Conservation (phyloP, 2,113 vertebrate genomes). For the Lathamus discolor region DNA sequence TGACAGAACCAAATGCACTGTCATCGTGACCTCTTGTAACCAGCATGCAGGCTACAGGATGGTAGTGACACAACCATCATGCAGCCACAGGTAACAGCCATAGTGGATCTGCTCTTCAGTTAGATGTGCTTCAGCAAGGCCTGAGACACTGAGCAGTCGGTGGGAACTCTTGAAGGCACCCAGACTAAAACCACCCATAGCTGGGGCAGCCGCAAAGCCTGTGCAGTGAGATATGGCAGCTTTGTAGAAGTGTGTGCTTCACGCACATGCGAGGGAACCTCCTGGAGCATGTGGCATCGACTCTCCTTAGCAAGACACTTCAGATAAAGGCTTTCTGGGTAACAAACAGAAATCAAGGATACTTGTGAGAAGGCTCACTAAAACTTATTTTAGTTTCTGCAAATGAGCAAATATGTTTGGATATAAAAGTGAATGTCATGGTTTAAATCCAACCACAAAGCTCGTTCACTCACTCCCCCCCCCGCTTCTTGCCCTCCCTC, state of each 20-base stretch:
- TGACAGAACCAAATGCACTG: background rate
- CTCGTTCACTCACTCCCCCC: no score
- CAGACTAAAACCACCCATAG: background rate
- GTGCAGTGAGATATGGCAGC: rapidly evolving
- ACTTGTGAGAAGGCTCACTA: background rate
- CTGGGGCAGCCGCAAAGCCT: rapidly evolving
- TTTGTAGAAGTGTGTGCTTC: background rate
- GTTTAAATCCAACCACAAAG: no score
- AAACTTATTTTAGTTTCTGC: background rate
- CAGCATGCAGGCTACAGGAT: background rate
- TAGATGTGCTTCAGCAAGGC: background rate
- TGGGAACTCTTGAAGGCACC: background rate
- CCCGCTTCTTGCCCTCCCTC: no score
- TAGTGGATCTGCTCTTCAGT: background rate
- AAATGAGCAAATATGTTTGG: background rate
- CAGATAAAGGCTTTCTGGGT: background rate
- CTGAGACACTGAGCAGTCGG: background rate
- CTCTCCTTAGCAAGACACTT: background rate
- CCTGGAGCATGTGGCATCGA: background rate
- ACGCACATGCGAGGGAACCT: background rate
- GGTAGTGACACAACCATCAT: background rate
- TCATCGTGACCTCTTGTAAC: background rate
- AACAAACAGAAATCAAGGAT: background rate
- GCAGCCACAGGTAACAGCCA: background rate
- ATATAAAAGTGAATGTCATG: background rate